phyloP scores from a whole-genome alignment of 1,140 invertebrate genomes.

The Bombus affinis region DNA sequence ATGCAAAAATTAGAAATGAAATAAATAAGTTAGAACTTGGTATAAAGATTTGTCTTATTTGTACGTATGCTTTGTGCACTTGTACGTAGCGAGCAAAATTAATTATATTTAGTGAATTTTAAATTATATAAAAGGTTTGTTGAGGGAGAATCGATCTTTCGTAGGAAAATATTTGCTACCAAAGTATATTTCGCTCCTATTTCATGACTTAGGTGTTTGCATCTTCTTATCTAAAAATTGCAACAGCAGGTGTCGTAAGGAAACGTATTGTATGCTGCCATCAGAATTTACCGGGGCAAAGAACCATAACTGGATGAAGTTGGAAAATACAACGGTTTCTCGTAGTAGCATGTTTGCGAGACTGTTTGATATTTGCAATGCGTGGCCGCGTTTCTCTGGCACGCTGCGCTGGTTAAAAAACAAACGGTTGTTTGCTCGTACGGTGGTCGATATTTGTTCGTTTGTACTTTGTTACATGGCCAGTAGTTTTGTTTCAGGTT shows the following conservation, averaged over 20 bases:
- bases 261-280: background rate
- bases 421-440: background rate
- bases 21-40: no score
- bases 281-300: slow-evolving; percentile 9
- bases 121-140: background rate
- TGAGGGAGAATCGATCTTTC: background rate
- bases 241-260: background rate
- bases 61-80: no score
- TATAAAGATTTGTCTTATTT: no score
- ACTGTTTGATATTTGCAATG: slow-evolving; percentile 22
- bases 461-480: slow-evolving; percentile 8
- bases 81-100: no score
- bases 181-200: background rate
- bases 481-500: background rate
- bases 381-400: background rate
- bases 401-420: background rate
- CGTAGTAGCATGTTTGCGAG: background rate
- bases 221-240: background rate
- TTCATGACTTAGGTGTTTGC: background rate
- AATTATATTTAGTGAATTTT: no score
- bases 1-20: no score
- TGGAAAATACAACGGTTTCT: background rate
- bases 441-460: background rate
- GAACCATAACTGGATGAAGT: slow-evolving; percentile 13
- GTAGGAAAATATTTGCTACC: background rate